phyloP scores from a whole-genome alignment of 2,888 invertebrate genomes.

The Lasioglossum villosulum region DNA sequence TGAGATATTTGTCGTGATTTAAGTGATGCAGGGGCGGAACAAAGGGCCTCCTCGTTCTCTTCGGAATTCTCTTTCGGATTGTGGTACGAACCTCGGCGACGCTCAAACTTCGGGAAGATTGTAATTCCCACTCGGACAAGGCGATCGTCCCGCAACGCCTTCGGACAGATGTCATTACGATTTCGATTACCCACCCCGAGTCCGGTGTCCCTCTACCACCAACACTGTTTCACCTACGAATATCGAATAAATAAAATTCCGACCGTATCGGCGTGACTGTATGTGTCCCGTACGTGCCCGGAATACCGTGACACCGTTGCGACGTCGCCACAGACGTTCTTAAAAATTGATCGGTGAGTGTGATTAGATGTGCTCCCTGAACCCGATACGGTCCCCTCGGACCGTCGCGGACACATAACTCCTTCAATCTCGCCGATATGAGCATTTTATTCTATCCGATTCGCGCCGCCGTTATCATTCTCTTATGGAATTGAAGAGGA shows the following conservation, averaged over 20 bases:
- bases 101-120: background rate
- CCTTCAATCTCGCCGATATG: background rate
- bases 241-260: constrained; percentile 39
- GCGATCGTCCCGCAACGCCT: background rate
- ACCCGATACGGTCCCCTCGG: background rate
- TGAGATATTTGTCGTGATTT: constrained; percentile 16
- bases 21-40: background rate
- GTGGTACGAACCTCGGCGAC: constrained; percentile 4
- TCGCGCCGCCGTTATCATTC: background rate
- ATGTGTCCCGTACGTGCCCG: constrained; percentile 35
- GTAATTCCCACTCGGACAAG: constrained; percentile 8
- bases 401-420: background rate
- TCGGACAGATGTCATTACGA: constrained; percentile 21
- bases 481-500: background rate
- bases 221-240: constrained; percentile 9
- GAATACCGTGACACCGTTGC: constrained; percentile 17
- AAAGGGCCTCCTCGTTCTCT: background rate
- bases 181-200: constrained; percentile 35
- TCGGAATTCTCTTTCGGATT: constrained; percentile 10
- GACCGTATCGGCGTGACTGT: background rate
- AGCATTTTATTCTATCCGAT: background rate
- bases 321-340: constrained; percentile 11
- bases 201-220: background rate
- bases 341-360: constrained; percentile 44
- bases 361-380: constrained; percentile 33